These are phyloP conservation scores for Syrrhaptes paradoxus DNA, from an alignment of 2,113 vertebrate genomes.

Conservation along the genomic window DNA sequence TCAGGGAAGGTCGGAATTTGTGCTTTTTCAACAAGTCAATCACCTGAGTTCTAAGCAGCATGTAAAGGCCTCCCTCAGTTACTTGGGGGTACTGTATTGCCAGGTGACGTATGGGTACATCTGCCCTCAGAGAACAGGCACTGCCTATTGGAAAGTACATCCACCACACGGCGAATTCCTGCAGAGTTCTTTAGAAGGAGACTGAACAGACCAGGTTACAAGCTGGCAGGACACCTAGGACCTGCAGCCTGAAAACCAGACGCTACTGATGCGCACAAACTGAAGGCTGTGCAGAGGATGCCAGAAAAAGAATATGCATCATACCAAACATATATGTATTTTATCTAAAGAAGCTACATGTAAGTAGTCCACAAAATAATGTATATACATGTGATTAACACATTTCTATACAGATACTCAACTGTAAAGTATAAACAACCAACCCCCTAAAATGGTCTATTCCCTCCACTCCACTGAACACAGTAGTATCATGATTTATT, in stretches of 20 bases:
- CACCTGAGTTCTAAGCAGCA: neutral
- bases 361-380: neutral
- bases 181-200: neutral
- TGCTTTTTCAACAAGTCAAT: neutral
- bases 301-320: neutral
- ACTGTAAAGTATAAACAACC: neutral
- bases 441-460: neutral
- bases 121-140: neutral
- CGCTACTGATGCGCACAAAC: neutral
- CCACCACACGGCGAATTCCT: neutral
- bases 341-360: neutral
- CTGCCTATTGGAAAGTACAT: neutral
- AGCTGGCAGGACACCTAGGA: neutral
- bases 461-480: neutral
- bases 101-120: too few relatives aligned
- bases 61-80: neutral
- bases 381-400: neutral
- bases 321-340: too few relatives aligned
- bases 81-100: too few relatives aligned
- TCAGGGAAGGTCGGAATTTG: neutral
- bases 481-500: neutral
- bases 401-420: neutral
- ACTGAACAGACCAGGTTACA: fast-evolving
- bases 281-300: neutral
- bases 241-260: neutral